phyloP scores from a whole-genome alignment of 2,113 vertebrate species.

The Mugil cephalus region DNA sequence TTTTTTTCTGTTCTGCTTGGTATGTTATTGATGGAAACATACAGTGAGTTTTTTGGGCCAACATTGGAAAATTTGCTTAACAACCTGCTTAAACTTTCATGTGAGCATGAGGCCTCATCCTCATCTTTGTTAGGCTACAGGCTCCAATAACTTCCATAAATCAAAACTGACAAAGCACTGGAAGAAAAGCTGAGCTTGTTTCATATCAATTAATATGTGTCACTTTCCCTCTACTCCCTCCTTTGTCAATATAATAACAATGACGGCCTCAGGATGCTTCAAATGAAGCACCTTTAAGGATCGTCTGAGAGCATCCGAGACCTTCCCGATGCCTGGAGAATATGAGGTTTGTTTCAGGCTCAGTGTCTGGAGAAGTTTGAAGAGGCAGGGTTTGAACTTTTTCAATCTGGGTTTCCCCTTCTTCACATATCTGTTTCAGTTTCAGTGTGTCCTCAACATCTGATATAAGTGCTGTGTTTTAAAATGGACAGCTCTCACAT shows the following conservation, averaged over 20 bases:
- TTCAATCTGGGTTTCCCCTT: too few species aligned
- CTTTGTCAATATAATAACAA: slow-evolving; percentile 23
- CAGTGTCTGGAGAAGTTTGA: too few species aligned
- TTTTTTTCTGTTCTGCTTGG: not conserved
- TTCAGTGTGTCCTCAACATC: too few species aligned
- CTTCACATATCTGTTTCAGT: too few species aligned
- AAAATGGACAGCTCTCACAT: too few species aligned
- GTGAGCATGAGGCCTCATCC: not conserved
- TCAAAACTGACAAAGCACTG: slow-evolving; percentile 36
- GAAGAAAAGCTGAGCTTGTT: slow-evolving; percentile 23
- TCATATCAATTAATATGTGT: slow-evolving; percentile 42
- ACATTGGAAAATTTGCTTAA: not conserved
- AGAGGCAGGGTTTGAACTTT: too few species aligned
- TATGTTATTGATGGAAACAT: not conserved
- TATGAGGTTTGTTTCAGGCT: too few species aligned
- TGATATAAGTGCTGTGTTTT: too few species aligned
- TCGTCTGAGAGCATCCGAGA: too few species aligned
- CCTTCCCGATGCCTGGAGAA: too few species aligned
- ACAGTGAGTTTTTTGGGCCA: not conserved
- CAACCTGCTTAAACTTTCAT: slow-evolving; percentile 2
- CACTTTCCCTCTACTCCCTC: slow-evolving; percentile 16
- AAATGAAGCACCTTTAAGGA: slow-evolving; percentile 5
- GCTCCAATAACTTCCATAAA: slow-evolving; percentile 43
- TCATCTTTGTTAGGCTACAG: slow-evolving; percentile 3
- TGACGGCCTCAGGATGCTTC: not conserved